phyloP scores from a whole-genome alignment of 2,797 vertebrate genomes.

The Psittacula echo region DNA sequence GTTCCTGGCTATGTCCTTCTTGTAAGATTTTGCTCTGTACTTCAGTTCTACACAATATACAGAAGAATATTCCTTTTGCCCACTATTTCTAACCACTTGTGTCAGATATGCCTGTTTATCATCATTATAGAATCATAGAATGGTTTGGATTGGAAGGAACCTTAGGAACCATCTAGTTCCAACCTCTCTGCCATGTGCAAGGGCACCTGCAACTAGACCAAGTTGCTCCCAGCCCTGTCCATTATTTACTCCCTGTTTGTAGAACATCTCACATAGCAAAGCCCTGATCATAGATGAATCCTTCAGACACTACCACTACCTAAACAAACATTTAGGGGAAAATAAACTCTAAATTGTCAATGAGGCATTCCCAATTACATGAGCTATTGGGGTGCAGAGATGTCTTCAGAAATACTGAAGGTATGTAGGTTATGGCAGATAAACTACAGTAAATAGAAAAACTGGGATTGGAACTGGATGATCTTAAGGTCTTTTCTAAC shows the following conservation, averaged over 20 bases:
- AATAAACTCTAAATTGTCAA: neutral
- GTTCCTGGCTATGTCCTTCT: neutral
- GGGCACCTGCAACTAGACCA: neutral
- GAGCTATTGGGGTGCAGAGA: neutral
- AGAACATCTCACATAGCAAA: neutral
- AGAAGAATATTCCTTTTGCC: neutral
- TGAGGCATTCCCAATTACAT: neutral
- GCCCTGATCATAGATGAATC: neutral
- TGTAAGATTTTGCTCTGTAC: neutral
- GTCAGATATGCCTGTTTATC: neutral
- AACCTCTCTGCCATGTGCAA: neutral
- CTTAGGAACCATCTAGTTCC: neutral
- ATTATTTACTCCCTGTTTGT: neutral
- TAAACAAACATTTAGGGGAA: neutral
- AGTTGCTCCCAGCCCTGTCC: neutral
- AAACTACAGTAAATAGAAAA: neutral
- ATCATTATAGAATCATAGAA: neutral
- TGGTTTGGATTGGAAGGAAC: neutral
- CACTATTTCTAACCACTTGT: neutral
- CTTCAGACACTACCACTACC: neutral
- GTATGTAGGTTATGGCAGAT: rapidly evolving
- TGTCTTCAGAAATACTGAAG: neutral
- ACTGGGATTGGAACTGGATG: neutral
- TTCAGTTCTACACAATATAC: neutral
- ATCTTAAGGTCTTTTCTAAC: neutral